Evolutionary conservation across 2,888 invertebrate genomes (phyloP).

Genomic region (Trissolcus japonicus): DNA sequence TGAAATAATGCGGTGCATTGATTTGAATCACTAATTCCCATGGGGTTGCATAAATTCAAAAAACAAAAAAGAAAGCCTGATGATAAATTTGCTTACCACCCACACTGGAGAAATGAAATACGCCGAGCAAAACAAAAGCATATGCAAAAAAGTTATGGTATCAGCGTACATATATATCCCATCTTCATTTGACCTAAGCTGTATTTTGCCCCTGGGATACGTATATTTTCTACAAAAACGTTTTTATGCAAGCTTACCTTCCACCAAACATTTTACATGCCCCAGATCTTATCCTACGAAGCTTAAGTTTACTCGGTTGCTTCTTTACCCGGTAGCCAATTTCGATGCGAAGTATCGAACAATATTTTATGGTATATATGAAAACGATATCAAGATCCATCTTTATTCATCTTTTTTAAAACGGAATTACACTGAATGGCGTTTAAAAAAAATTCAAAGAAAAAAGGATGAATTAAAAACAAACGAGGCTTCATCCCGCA

Average conservation of each 20-base stretch:
- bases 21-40: neutral
- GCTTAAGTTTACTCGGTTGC: slow-evolving; percentile 58
- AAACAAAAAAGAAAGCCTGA: neutral
- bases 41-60: neutral
- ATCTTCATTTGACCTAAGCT: slow-evolving; percentile 40
- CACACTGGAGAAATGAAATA: slow-evolving; percentile 4
- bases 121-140: slow-evolving; percentile 19
- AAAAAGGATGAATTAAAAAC: no score
- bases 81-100: slow-evolving; percentile 4
- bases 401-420: no score
- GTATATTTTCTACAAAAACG: slow-evolving; percentile 40
- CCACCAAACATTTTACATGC: slow-evolving; percentile 53
- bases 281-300: slow-evolving; percentile 62
- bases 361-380: no score
- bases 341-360: slow-evolving; percentile 23
- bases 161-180: slow-evolving; percentile 22
- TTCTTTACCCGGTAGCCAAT: slow-evolving; percentile 47
- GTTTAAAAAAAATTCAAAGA: neutral
- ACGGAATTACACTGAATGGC: neutral
- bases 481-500: slow-evolving; percentile 64
- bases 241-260: slow-evolving; percentile 48
- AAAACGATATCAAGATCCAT: neutral
- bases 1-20: neutral
- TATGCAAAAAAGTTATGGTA: slow-evolving; percentile 38
- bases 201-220: slow-evolving; percentile 47